Conservation (phyloP, 1,140 invertebrate genomes). For the Neelides sp. region DNA sequence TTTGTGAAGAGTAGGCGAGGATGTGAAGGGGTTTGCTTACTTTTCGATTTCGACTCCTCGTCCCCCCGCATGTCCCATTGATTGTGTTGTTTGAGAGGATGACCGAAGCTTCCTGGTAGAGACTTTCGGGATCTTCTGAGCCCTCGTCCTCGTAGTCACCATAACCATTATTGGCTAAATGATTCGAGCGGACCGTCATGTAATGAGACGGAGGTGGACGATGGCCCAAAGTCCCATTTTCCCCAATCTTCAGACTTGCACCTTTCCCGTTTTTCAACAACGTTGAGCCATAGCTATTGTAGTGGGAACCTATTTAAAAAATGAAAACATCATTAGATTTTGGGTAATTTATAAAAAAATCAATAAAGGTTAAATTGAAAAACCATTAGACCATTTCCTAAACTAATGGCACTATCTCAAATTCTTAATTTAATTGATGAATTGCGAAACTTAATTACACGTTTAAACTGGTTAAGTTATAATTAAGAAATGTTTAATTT, state of each 20-base stretch:
- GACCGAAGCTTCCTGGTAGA: slow-evolving; percentile 20
- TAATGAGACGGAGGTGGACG: neutral
- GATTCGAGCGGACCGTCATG: slow-evolving; percentile 16
- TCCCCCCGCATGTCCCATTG: neutral
- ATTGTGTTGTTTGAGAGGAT: slow-evolving; percentile 15
- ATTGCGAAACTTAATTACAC: too few species aligned
- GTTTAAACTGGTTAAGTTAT: too few species aligned
- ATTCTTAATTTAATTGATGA: too few species aligned
- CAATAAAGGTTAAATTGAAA: too few species aligned
- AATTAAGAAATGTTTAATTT: too few species aligned
- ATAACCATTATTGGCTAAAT: slow-evolving; percentile 5
- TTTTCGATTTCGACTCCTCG: slow-evolving; percentile 20
- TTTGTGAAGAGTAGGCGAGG: too few species aligned
- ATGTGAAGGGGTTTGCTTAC: too few species aligned
- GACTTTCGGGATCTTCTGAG: slow-evolving; percentile 11
- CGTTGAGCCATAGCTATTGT: slow-evolving; percentile 23
- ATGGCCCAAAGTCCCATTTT: slow-evolving; percentile 4
- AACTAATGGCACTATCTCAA: too few species aligned
- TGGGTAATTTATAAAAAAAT: neutral
- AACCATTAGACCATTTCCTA: too few species aligned
- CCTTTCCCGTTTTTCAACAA: neutral
- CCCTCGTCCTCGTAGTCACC: slow-evolving; percentile 8
- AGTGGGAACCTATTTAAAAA: slow-evolving; percentile 16
- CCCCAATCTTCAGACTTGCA: neutral
- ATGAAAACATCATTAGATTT: slow-evolving; percentile 3